Base-by-base conservation (phyloP, 2,797 vertebrate genomes). In the Oreochromis mossambicus region DNA sequence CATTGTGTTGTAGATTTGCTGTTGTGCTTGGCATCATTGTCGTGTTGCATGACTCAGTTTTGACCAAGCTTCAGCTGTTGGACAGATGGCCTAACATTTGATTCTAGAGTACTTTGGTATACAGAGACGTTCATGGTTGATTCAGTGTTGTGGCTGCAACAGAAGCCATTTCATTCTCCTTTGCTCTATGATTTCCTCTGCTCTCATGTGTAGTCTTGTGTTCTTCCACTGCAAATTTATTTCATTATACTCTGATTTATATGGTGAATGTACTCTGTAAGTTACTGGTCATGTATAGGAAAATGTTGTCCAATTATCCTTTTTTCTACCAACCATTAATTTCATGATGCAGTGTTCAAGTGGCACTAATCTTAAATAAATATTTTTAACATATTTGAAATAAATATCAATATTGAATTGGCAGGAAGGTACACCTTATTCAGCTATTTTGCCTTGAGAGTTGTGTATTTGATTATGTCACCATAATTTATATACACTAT, bases 191-290 rank as follows among this genome's bases (percentile, higher is more conserved):
- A 48, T 73, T 73, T 50, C 43, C 9, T 26, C 24, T 7, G 8
- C 32, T 50, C 10, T 73, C 2, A 1, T 48, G 24, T 73, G 43
- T 48, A 11, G 15, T 12, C 43, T 29, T 48, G 68, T 32, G 2
- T 50, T 17, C 41, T 32, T 50, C 15, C 43, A 3, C 43, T 73
- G 68, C 24, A 73, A 19, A 48, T 5, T 43, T 19, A 70, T 46
- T 70, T 66, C 7, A 14, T 66, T 26, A 11, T 73, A 26, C 24
- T 46, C 24, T 19, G 21, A 46, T 48, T 29, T 29, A 48, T 73
- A 48, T 46, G 0, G 0, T 73, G 43, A 73, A 50, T 24, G 9
- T 73, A 19, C 9, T 32, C 26, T 50, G 0, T 29, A 73, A 48
- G 15, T 73, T 48, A 75, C 6, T 48, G 24, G 10, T 48, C 43